Evolutionary conservation across 2,113 vertebrate genomes (phyloP).

Genomic region (Ranitomeya variabilis): DNA sequence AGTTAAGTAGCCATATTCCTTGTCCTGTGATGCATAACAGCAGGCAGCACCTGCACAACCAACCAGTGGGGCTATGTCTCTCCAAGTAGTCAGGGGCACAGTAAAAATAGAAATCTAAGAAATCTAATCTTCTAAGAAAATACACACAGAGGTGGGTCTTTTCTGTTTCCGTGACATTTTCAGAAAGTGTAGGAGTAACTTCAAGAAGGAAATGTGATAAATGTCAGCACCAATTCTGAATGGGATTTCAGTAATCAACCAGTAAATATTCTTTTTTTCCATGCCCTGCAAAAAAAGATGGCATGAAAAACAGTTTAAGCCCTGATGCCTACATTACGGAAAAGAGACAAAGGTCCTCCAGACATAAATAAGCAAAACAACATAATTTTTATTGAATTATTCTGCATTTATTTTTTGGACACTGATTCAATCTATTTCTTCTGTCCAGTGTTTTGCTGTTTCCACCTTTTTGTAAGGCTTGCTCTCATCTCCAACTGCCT

Average conservation of each 20-base stretch:
- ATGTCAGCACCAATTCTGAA: slow-evolving; percentile 24
- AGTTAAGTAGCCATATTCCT: background rate
- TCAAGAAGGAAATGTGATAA: slow-evolving; percentile 34
- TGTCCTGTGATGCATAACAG: background rate
- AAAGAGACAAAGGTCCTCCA: too few species aligned
- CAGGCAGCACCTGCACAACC: background rate
- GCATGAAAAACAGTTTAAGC: too few species aligned
- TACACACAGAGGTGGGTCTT: background rate
- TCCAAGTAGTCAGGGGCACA: background rate
- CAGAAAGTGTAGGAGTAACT: slow-evolving; percentile 33
- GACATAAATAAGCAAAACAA: too few species aligned
- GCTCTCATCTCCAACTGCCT: too few species aligned
- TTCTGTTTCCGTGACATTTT: slow-evolving; percentile 28
- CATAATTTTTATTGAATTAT: too few species aligned
- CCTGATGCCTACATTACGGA: too few species aligned
- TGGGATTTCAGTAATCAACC: background rate
- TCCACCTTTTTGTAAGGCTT: too few species aligned
- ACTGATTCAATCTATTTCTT: too few species aligned
- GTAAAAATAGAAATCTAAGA: slow-evolving; percentile 6
- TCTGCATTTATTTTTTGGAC: too few species aligned
- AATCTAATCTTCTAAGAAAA: slow-evolving; percentile 8
- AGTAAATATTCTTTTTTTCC: background rate
- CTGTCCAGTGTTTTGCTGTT: too few species aligned
- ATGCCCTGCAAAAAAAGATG: too few species aligned
- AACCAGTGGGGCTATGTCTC: background rate